phyloP scores from a whole-genome alignment of 2,797 vertebrate species.

The Enoplosus armatus region DNA sequence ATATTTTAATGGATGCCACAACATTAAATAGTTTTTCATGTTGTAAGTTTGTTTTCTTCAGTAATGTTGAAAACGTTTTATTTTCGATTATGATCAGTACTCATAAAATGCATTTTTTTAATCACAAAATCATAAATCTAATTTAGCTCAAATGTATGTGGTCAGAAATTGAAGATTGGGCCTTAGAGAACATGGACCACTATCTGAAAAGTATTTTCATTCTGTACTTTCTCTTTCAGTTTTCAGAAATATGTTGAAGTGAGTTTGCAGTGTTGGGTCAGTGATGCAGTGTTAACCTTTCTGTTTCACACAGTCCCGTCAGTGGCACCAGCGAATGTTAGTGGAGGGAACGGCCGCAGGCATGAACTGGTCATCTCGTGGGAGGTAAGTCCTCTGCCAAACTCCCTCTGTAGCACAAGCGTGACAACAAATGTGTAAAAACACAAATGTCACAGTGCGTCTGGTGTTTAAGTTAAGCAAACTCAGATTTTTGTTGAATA shows the following conservation, averaged over 20 bases:
- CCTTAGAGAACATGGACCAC: background rate
- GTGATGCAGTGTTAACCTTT: slow-evolving; percentile 53
- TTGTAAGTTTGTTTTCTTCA: slow-evolving; percentile 9
- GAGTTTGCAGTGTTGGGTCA: slow-evolving; percentile 10
- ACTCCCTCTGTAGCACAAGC: slow-evolving; percentile 14
- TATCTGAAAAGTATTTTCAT: background rate
- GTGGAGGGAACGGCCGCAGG: slow-evolving; percentile 94
- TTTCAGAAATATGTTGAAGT: slow-evolving; percentile 18
- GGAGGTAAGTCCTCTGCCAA: slow-evolving; percentile 89
- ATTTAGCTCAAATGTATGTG: background rate
- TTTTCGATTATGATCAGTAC: background rate
- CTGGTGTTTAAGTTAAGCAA: slow-evolving; percentile 10
- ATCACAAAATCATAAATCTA: background rate
- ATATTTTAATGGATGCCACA: background rate
- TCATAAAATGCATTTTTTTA: background rate
- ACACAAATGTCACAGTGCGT: slow-evolving; percentile 36
- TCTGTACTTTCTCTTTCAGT: background rate
- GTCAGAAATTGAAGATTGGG: background rate
- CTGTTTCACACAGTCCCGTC: slow-evolving; percentile 89
- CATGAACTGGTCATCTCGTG: slow-evolving; percentile 98
- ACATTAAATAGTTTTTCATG: background rate
- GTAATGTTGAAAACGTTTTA: background rate
- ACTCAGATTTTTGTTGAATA: slow-evolving; percentile 17
- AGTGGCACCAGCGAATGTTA: slow-evolving; percentile 94
- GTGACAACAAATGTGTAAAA: slow-evolving; percentile 22